These are phyloP conservation scores for Andrena camellia DNA, from an alignment of 2,888 invertebrate species.

Conservation along the genomic window DNA sequence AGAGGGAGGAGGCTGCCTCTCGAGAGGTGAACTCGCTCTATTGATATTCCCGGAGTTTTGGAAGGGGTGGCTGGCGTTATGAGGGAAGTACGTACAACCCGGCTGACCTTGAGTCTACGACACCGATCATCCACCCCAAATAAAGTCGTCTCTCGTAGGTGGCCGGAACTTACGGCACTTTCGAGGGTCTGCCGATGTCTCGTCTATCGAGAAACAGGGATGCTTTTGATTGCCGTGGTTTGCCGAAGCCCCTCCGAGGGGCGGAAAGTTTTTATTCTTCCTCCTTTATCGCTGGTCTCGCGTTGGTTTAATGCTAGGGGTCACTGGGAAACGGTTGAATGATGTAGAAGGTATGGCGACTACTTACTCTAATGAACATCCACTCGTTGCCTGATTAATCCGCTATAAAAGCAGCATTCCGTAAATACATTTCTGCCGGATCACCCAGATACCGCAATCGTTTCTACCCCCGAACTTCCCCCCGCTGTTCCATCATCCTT, in stretches of 20 bases:
- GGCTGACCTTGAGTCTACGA: slow-evolving; percentile 42
- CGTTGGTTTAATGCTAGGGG: not conserved
- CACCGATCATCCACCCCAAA: slow-evolving; percentile 47
- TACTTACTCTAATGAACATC: too few relatives aligned
- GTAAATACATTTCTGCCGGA: too few relatives aligned
- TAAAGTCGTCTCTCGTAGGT: slow-evolving; percentile 46
- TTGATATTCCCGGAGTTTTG: slow-evolving; percentile 51
- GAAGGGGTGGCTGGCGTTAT: slow-evolving; percentile 30
- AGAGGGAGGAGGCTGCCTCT: slow-evolving; percentile 7
- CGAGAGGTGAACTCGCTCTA: slow-evolving; percentile 23
- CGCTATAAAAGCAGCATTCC: too few relatives aligned
- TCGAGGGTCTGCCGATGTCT: slow-evolving; percentile 20
- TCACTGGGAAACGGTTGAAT: not conserved
- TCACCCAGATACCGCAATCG: too few relatives aligned
- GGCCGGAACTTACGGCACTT: slow-evolving; percentile 32
- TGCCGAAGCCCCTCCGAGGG: not conserved
- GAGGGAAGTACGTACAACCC: slow-evolving; percentile 12
- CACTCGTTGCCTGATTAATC: too few relatives aligned
- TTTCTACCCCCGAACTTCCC: too few relatives aligned
- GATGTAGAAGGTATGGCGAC: not conserved
- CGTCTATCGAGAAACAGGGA: slow-evolving; percentile 17
- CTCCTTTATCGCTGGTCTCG: slow-evolving; percentile 2
- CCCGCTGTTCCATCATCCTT: too few relatives aligned
- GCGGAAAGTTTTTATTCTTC: slow-evolving; percentile 6
- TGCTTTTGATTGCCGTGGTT: not conserved